Base-by-base conservation (phyloP, 2,888 invertebrate species). In the Drosophila subquinaria region DNA sequence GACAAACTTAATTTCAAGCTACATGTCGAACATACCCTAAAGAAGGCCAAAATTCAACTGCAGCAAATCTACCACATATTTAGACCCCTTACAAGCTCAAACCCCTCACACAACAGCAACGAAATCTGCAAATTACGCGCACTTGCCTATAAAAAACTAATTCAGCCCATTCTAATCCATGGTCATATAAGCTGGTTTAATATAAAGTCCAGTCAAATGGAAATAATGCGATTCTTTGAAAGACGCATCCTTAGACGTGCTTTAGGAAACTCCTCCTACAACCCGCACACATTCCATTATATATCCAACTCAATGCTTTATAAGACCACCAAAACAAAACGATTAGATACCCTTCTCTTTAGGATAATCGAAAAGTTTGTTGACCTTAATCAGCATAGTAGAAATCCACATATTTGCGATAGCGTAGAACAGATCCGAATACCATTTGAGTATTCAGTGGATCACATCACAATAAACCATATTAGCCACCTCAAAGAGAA, bases 171-270 rank as follows among this genome's bases (percentile, higher is more conserved):
- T 10, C n/a, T n/a, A n/a, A n/a, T n/a, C n/a, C n/a, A n/a, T n/a
- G n/a, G n/a, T n/a, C n/a, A n/a, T n/a, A n/a, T 50, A 5, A 33
- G 36, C 10, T 52, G 65, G 59, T 38, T 65, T 10, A 50, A 57
- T 5, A 43, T 65, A 9, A 27, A n/a, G n/a, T 53, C 52, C 2
- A 20, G 20, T 20, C 20, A 20, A 20, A 20, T 20, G 20, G 20
- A 20, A 20, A 20, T 20, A 20, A 20, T 20, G 20, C 20, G 20
- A 1, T 20, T 20, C 1, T 20, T 20, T 3, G 47, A 53, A 47
- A 52, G 65, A 33, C 36, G 20, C 4, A 48, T 20, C 2, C 20
- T 55, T 0, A 47, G 55, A 8, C 23, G 17, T 20, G 30, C 33
- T 0, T 30, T 55, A 4, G 62, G 62, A 11, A 35, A 11, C 35